Evolutionary conservation across 2,113 vertebrate genomes (phyloP).

Genomic region (Calidris pygmaea): DNA sequence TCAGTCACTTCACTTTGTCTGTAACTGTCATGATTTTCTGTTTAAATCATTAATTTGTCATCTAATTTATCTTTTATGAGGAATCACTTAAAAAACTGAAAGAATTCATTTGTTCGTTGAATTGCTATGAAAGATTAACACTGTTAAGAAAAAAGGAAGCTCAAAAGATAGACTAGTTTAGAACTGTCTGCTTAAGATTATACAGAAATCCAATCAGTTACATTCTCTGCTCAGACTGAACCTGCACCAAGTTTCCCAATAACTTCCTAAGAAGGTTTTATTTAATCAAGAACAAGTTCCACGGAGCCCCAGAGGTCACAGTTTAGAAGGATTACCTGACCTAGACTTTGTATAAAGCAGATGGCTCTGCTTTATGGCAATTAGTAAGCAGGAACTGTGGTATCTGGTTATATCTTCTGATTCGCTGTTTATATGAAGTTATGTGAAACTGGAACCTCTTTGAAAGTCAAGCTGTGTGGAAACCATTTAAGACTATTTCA

Average conservation of each 20-base stretch:
- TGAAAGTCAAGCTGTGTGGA: slow-evolving; percentile 71
- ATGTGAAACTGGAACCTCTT: slow-evolving; percentile 74
- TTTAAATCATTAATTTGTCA: not conserved
- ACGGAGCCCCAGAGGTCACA: slow-evolving; percentile 67
- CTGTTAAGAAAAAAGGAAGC: not conserved
- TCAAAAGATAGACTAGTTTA: not conserved
- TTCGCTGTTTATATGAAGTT: slow-evolving; percentile 74
- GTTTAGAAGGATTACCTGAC: slow-evolving; percentile 68
- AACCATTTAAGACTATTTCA: slow-evolving; percentile 76
- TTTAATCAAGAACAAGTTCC: slow-evolving; percentile 64
- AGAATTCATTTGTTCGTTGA: slow-evolving; percentile 11
- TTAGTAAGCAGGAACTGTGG: slow-evolving; percentile 76
- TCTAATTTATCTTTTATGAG: slow-evolving; percentile 17
- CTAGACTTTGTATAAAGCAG: slow-evolving; percentile 71
- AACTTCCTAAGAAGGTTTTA: slow-evolving; percentile 61
- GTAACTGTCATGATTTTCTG: not conserved
- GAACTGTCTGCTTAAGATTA: slow-evolving; percentile 34
- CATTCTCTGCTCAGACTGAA: slow-evolving; percentile 47
- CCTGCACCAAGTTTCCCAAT: slow-evolving; percentile 24
- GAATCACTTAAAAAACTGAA: slow-evolving; percentile 18
- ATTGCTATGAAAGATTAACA: not conserved
- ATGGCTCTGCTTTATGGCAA: slow-evolving; percentile 74
- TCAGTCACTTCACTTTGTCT: not conserved
- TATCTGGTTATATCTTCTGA: slow-evolving; percentile 73
- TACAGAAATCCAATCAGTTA: slow-evolving; percentile 42